These are phyloP conservation scores for Etheostoma perlongum DNA, from an alignment of 2,797 vertebrate genomes.

Conservation along the genomic window DNA sequence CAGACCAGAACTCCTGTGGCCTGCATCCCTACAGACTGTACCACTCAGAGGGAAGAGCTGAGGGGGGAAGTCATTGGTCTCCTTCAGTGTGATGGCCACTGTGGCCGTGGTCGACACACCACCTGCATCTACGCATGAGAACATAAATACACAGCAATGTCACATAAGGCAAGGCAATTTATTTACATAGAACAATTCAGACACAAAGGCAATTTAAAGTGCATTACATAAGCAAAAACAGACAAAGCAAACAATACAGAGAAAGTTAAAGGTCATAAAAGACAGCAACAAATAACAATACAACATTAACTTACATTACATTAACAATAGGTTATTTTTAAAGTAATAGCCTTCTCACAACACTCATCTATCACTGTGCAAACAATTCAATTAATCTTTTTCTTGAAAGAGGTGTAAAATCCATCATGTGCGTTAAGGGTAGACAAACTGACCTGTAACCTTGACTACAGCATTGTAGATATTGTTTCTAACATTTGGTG, in stretches of 20 bases:
- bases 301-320: neutral
- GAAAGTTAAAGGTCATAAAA: too few relatives aligned
- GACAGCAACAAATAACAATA: too few relatives aligned
- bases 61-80: slow-evolving; percentile 94
- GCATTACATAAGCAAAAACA: too few relatives aligned
- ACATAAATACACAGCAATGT: slow-evolving; percentile 4
- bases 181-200: too few relatives aligned
- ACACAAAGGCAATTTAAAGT: too few relatives aligned
- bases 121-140: slow-evolving; percentile 72
- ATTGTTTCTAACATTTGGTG: slow-evolving; percentile 86
- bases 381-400: neutral
- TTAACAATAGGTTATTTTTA: neutral
- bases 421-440: too few relatives aligned
- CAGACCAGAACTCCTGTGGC: slow-evolving; percentile 70
- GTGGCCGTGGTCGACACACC: slow-evolving; percentile 86
- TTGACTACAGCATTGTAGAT: slow-evolving; percentile 89
- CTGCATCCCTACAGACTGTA: slow-evolving; percentile 83
- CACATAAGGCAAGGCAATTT: too few relatives aligned
- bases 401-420: neutral
- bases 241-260: too few relatives aligned
- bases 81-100: slow-evolving; percentile 89
- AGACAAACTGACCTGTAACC: slow-evolving; percentile 86
- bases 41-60: slow-evolving; percentile 78
- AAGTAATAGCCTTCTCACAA: neutral
- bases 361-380: neutral